Percentiles rank a stretch among this genome's conserved stretches.
These are phyloP conservation scores for Eubasilissa regina DNA, from an alignment of 1,140 invertebrate species.

Conservation along the genomic window DNA sequence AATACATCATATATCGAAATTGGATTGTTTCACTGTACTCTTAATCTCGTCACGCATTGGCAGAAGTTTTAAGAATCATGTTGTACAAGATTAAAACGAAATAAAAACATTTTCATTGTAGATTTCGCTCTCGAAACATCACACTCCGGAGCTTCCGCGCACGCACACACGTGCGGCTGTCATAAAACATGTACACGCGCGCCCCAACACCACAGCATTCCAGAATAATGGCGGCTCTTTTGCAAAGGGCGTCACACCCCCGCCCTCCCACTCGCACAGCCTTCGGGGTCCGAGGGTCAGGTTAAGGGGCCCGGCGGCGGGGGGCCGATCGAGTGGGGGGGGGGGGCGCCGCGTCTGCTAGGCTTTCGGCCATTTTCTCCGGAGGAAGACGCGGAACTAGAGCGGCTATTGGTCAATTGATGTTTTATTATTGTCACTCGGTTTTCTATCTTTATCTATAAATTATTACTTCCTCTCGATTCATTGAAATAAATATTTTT, in stretches of 20 bases:
- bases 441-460: too few relatives aligned
- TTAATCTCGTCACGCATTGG: too few relatives aligned
- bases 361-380: constrained; percentile 27
- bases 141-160: constrained; percentile 27
- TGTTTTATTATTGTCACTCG: too few relatives aligned
- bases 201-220: constrained; percentile 23
- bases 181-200: constrained; percentile 32
- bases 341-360: background rate
- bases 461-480: too few relatives aligned
- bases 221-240: constrained; percentile 57
- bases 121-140: constrained; percentile 21
- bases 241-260: constrained; percentile 46
- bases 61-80: too few relatives aligned
- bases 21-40: too few relatives aligned
- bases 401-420: constrained; percentile 12
- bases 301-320: background rate
- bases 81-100: too few relatives aligned
- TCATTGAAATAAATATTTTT: too few relatives aligned
- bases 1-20: too few relatives aligned
- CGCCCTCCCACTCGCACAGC: constrained; percentile 10
- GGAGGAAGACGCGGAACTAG: constrained; percentile 4
- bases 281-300: constrained; percentile 19
- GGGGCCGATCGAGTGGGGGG: background rate
- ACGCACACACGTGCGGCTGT: constrained; percentile 18
- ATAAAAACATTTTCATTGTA: constrained; percentile 15